Base-by-base conservation (phyloP, 1,140 invertebrate species). In the Zaprionus kolodkinae region DNA sequence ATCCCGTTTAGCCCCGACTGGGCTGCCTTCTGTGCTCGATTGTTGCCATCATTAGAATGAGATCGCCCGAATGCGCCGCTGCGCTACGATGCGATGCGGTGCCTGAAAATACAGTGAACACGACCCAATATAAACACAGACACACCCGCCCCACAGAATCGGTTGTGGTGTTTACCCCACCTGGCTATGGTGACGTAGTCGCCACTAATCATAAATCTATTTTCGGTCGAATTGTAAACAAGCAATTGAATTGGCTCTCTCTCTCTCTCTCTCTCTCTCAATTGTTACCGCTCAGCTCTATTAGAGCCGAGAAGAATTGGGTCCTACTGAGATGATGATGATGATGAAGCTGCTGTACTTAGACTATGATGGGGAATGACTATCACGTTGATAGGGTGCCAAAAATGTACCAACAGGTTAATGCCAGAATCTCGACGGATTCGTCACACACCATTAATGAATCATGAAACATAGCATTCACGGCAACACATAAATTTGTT, bases 141-240 rank as follows among this genome's bases (percentile, higher is more conserved):
- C 73, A 78, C 73, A 80, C 77, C 73, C 33, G 70, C 69, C 40
- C 40, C 40, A 45, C n/a, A 7, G 40, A 45, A 45, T 15, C 67
- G 17, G 13, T 30, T 17, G 21, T 40, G 21, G 7, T 68, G 52
- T 66, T 57, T 63, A 67, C 74, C 71, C 72, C 85, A 88, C 85
- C 85, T 88, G 85, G 85, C 89, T 81, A 90, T 79, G 85, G 85
- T 88, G 85, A 89, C 85, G 85, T 89, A 89, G 81, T 70, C 63
- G 64, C 63, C 78, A 85, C 81, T 90, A 89, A 89, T 89, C 85
- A 89, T 75, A 63, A 78, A 74, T 81, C 85, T 89, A 89, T 89
- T 89, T 87, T 85, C 52, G 78, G 78, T 45, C 76, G 57, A 70
- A 86, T 79, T 87, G 79, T 84, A 84, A 78, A 83, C 72, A 78